Evolutionary conservation across 2,888 invertebrate genomes (phyloP).

Genomic region (Dicyrtomina minuta): DNA sequence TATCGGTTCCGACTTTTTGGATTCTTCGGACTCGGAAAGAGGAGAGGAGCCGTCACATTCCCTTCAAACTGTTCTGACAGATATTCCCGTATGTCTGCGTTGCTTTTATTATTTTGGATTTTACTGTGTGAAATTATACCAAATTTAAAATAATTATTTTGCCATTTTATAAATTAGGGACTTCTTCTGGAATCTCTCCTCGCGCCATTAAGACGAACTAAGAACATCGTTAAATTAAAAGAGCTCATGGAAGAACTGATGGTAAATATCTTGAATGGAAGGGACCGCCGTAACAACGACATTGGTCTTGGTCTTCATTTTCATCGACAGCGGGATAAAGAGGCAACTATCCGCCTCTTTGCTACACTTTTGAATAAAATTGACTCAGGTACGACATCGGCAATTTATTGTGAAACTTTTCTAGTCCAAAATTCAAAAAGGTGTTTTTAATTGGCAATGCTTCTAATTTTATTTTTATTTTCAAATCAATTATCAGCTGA

Average conservation of each 20-base stretch:
- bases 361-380: conserved; percentile 57
- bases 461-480: neutral
- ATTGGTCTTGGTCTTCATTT: neutral
- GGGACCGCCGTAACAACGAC: neutral
- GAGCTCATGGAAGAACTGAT: conserved; percentile 46
- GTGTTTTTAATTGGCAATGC: too few relatives aligned
- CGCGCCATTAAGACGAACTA: conserved; percentile 46
- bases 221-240: conserved; percentile 39
- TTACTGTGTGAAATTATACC: too few relatives aligned
- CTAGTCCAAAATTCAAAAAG: neutral
- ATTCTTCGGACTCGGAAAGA: neutral
- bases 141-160: too few relatives aligned
- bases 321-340: conserved; percentile 11
- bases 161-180: conserved; percentile 43
- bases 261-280: conserved; percentile 14
- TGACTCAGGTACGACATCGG: conserved; percentile 34
- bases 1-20: neutral
- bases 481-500: neutral
- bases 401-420: neutral
- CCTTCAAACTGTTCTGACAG: too few relatives aligned
- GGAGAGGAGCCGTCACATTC: too few relatives aligned
- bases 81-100: conserved; percentile 35
- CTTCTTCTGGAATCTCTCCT: conserved; percentile 54
- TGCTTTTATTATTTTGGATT: too few relatives aligned
- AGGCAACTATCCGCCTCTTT: conserved; percentile 48